Evolutionary conservation across 2,797 vertebrate species (phyloP).

Genomic region (Crocodylus rhombifer): DNA sequence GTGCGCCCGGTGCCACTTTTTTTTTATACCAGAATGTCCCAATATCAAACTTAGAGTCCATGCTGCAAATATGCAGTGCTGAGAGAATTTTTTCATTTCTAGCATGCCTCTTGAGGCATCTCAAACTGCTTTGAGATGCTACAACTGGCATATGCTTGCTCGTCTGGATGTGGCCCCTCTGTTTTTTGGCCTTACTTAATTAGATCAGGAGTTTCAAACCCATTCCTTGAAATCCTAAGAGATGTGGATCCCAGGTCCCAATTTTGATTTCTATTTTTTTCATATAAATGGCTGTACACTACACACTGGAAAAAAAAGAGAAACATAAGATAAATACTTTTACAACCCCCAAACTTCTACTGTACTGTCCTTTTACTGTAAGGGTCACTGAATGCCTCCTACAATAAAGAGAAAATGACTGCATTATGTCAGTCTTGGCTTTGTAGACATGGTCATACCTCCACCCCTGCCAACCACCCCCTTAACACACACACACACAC

Average conservation of each 20-base stretch:
- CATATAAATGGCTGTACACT: background rate
- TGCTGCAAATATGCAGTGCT: no score
- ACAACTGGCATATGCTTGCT: no score
- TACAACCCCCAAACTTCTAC: background rate
- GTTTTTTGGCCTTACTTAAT: background rate
- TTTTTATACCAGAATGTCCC: no score
- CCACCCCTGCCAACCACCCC: background rate
- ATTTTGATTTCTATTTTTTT: background rate
- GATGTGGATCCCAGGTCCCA: background rate
- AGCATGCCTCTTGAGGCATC: no score
- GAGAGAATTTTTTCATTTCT: no score
- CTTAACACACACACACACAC: no score
- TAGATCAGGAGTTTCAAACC: background rate
- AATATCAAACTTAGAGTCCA: no score
- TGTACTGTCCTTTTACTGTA: slow-evolving; percentile 8
- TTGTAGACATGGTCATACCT: slow-evolving; percentile 26
- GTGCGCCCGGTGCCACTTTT: no score
- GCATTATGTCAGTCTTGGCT: background rate
- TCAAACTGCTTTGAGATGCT: no score
- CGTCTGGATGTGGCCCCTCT: background rate
- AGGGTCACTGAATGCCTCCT: background rate
- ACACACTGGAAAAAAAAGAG: background rate
- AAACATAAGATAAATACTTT: background rate
- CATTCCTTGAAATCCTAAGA: background rate
- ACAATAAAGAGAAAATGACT: background rate